These are phyloP conservation scores for Oxyura jamaicensis DNA, from an alignment of 2,113 vertebrate species.

Conservation along the genomic window DNA sequence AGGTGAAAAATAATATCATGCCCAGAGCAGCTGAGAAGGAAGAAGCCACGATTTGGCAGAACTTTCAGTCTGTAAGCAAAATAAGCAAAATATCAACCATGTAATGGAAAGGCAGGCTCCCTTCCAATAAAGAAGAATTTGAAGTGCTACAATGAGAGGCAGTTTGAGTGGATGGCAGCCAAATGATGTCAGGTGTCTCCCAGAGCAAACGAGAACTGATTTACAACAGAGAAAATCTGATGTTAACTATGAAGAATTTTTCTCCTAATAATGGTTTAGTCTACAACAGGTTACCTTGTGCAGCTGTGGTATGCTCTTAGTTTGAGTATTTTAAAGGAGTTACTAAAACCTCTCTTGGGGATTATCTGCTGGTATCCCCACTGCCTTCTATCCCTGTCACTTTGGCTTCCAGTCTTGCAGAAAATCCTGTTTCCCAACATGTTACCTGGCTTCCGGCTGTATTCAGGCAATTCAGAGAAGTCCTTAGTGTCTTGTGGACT, in stretches of 20 bases:
- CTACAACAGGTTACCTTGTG: not conserved
- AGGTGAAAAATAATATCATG: not conserved
- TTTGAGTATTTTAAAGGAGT: not conserved
- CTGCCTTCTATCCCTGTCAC: not conserved
- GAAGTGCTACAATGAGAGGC: not conserved
- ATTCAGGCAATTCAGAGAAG: not conserved
- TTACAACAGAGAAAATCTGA: not conserved
- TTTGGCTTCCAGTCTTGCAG: conserved; percentile 12
- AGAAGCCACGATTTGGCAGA: not conserved
- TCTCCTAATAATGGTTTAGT: not conserved
- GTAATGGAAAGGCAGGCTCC: not conserved
- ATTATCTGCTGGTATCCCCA: conserved; percentile 29
- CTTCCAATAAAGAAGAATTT: not conserved
- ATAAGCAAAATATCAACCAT: not conserved
- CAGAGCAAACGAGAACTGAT: not conserved
- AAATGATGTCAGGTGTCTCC: not conserved
- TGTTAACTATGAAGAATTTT: not conserved
- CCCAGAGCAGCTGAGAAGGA: conserved; percentile 32
- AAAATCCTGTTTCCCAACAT: not conserved
- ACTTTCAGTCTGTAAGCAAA: conserved; percentile 36
- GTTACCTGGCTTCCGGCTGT: not conserved
- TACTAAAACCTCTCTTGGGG: not conserved
- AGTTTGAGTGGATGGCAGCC: not conserved
- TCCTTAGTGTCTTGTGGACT: not conserved
- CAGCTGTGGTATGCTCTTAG: not conserved